A percentile compares a stretch with the other conserved stretches of the same genome.
phyloP scores from a whole-genome alignment of 2,797 vertebrate species.

The Falco peregrinus region DNA sequence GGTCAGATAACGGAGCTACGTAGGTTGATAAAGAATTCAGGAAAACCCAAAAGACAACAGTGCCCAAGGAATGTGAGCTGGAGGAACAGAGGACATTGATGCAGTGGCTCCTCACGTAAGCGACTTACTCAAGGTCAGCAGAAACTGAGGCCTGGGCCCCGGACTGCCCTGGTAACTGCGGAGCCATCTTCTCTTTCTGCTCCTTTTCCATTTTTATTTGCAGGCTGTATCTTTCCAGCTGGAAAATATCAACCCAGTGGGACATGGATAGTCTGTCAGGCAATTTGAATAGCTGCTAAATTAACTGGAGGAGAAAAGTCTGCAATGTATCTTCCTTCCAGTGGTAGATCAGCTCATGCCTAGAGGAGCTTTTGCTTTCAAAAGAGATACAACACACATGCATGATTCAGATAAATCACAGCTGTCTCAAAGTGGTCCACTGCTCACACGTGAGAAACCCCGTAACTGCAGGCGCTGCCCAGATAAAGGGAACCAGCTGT shows the following conservation, averaged over 20 bases:
- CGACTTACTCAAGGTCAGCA: background rate
- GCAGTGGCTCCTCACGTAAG: background rate
- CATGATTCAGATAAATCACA: background rate
- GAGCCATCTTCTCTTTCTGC: background rate
- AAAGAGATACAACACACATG: background rate
- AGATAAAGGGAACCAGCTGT: background rate
- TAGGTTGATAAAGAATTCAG: background rate
- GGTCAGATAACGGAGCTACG: background rate
- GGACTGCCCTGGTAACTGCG: background rate
- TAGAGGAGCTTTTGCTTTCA: background rate
- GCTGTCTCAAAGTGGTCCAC: background rate
- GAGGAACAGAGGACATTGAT: background rate
- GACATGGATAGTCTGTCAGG: background rate
- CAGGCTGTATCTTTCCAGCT: background rate
- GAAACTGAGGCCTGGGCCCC: background rate
- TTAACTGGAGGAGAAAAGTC: background rate
- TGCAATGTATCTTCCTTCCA: background rate
- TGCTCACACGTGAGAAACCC: background rate
- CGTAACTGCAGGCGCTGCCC: background rate
- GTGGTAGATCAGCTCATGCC: background rate
- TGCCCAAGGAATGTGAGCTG: fast-evolving
- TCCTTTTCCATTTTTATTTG: background rate
- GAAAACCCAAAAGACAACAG: background rate
- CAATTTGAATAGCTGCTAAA: background rate
- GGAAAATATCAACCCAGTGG: background rate